Evolutionary conservation across 2,888 invertebrate species (phyloP).

Genomic region (Harmothoe impar): DNA sequence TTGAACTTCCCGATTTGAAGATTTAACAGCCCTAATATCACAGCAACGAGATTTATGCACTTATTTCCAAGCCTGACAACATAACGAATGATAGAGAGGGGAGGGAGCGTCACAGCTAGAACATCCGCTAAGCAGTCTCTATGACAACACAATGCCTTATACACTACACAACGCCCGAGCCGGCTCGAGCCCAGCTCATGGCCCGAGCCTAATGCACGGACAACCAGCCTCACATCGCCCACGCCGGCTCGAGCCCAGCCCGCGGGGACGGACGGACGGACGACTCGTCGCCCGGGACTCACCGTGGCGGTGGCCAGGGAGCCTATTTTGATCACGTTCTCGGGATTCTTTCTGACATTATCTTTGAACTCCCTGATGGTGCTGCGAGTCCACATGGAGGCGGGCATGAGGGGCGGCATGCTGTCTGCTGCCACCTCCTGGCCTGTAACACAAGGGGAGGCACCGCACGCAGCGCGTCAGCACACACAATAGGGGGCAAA

Average conservation of each 20-base stretch:
- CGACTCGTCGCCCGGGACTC: constrained; percentile 74
- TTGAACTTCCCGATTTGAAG: no score
- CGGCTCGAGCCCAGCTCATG: neutral
- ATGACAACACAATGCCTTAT: neutral
- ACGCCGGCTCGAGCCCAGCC: neutral
- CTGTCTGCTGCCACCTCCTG: neutral
- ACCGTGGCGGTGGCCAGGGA: constrained; percentile 99
- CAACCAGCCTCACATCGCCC: neutral
- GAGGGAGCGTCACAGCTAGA: no score
- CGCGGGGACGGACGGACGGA: no score
- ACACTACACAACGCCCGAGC: neutral
- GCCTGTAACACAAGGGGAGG: constrained; percentile 37
- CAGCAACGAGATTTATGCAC: no score
- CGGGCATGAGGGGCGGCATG: constrained; percentile 84
- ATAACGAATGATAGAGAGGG: no score
- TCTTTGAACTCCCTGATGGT: constrained; percentile 96
- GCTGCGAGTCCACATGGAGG: constrained; percentile 97
- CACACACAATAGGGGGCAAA: no score
- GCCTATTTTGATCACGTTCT: constrained; percentile 95
- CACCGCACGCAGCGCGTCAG: neutral
- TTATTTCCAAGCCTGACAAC: no score
- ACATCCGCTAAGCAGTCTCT: constrained; percentile 12
- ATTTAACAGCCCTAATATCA: no score
- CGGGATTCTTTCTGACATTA: constrained; percentile 90
- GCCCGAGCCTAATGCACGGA: neutral